These are phyloP conservation scores for Bungarus multicinctus DNA, from an alignment of 2,113 vertebrate genomes.

Conservation along the genomic window DNA sequence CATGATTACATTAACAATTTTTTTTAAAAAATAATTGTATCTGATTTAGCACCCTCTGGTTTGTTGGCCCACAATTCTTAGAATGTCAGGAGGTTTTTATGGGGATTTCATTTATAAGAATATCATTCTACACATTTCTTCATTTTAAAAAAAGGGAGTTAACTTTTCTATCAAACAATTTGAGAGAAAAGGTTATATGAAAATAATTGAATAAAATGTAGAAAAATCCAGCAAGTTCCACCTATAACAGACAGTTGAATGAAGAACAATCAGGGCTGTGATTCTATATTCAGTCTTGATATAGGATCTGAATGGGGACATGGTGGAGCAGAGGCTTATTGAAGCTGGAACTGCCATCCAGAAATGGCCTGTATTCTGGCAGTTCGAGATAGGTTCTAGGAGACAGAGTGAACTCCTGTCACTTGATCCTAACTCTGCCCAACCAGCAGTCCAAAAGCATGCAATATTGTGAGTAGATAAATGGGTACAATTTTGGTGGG, in stretches of 20 bases:
- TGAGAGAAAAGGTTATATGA: background rate
- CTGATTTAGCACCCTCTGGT: background rate
- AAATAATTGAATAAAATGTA: background rate
- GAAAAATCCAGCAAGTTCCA: background rate
- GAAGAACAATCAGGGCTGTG: background rate
- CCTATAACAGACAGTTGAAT: background rate
- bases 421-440: no score
- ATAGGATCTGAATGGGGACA: background rate
- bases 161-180: background rate
- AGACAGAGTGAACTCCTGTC: no score
- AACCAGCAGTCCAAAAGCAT: no score
- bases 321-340: no score
- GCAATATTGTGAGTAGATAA: no score
- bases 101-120: background rate
- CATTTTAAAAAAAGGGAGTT: background rate
- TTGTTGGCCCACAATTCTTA: background rate
- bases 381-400: no score
- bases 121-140: background rate
- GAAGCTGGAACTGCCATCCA: no score
- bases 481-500: no score
- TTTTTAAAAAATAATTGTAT: background rate
- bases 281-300: background rate
- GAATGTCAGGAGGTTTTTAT: background rate
- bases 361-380: no score
- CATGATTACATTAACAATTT: background rate